Evolutionary conservation across 2,888 invertebrate genomes (phyloP).

Genomic region (Timema cristinae): DNA sequence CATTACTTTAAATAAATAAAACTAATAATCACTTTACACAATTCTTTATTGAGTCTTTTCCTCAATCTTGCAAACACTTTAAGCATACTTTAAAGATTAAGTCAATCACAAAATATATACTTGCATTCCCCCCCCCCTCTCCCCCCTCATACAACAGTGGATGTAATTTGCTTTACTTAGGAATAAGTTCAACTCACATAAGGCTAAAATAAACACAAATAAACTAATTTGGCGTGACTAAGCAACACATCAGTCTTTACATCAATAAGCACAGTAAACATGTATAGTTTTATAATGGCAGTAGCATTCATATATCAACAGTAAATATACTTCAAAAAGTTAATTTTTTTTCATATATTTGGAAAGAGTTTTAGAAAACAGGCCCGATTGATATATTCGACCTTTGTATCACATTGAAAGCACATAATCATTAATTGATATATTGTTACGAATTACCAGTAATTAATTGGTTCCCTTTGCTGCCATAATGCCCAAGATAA

Average conservation of each 20-base stretch:
- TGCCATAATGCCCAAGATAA: too few relatives aligned
- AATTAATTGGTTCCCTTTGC: not conserved
- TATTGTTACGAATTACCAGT: not conserved
- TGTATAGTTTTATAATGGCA: not conserved
- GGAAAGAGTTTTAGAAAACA: constrained; percentile 14
- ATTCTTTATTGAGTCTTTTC: too few relatives aligned
- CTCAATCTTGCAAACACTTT: too few relatives aligned
- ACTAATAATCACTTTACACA: too few relatives aligned
- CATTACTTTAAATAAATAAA: too few relatives aligned
- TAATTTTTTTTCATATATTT: constrained; percentile 18
- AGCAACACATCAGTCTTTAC: constrained; percentile 26
- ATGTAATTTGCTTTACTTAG: too few relatives aligned
- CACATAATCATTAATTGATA: constrained; percentile 13
- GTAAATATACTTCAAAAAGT: constrained; percentile 19
- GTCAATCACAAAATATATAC: too few relatives aligned
- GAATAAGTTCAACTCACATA: too few relatives aligned
- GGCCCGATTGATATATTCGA: constrained; percentile 14
- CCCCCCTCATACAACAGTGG: too few relatives aligned
- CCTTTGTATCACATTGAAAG: constrained; percentile 26
- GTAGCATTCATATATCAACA: constrained; percentile 8
- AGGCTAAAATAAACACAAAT: not conserved
- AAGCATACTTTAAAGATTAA: too few relatives aligned
- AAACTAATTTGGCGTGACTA: constrained; percentile 11
- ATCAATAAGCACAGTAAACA: constrained; percentile 23
- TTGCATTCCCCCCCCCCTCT: too few relatives aligned